Conservation (phyloP, 2,113 vertebrate species). For the Mixornis gularis region DNA sequence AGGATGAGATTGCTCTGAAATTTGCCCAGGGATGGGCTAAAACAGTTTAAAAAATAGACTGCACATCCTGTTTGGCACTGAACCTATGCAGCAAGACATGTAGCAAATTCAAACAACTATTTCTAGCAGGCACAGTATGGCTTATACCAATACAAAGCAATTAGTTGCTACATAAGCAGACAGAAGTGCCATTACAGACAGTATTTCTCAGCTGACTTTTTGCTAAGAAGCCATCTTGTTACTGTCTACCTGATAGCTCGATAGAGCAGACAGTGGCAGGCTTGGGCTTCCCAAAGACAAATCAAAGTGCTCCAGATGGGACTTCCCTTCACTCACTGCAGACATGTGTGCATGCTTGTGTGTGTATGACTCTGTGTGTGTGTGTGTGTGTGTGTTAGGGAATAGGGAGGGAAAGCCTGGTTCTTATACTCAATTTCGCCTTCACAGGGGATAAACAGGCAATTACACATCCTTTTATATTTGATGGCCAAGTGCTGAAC, state of each 20-base stretch:
- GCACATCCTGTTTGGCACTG: neutral
- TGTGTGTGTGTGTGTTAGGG: conserved; percentile 19
- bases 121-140: neutral
- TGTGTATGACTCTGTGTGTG: neutral
- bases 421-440: conserved; percentile 82
- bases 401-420: conserved; percentile 67
- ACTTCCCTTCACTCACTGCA: conserved; percentile 38
- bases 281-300: conserved; percentile 67
- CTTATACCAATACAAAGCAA: conserved; percentile 53
- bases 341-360: neutral
- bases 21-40: neutral
- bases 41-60: neutral
- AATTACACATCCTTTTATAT: conserved; percentile 92
- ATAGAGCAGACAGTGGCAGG: conserved; percentile 61
- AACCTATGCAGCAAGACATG: neutral
- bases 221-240: conserved; percentile 76
- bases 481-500: conserved; percentile 87
- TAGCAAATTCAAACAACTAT: neutral
- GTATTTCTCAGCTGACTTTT: conserved; percentile 68
- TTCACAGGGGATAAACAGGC: conserved; percentile 93
- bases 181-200: conserved; percentile 31
- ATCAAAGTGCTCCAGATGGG: conserved; percentile 56
- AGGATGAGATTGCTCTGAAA: neutral
- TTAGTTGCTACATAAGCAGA: conserved; percentile 61
- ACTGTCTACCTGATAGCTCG: conserved; percentile 67